A percentile compares a stretch with the other conserved stretches of the same genome.
Evolutionary conservation across 1,140 invertebrate species (phyloP).

Genomic region (Adelges cooleyi): DNA sequence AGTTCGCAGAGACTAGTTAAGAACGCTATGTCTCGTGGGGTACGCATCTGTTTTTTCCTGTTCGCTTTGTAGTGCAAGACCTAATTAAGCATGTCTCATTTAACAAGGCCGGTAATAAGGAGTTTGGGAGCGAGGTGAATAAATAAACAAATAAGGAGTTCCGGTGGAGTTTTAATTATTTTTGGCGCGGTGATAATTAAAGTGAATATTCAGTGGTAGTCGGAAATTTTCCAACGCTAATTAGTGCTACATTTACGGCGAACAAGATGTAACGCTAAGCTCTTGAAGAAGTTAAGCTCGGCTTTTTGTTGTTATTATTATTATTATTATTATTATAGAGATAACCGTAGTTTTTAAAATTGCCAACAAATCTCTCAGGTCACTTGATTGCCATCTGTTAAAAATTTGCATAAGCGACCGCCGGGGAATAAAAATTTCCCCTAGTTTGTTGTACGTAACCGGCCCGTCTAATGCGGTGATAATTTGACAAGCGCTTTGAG

Average conservation of each 20-base stretch:
- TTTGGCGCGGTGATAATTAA: slow-evolving; percentile 3
- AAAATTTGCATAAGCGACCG: too few relatives aligned
- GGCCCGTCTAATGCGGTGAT: too few relatives aligned
- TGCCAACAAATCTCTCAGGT: background rate
- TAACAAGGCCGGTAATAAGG: background rate
- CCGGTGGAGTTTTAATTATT: background rate
- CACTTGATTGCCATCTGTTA: background rate
- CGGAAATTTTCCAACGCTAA: slow-evolving; percentile 4
- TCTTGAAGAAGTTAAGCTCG: slow-evolving; percentile 8
- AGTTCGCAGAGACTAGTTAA: too few relatives aligned
- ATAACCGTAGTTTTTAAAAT: too few relatives aligned
- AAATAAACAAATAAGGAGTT: background rate
- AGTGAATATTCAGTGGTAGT: background rate
- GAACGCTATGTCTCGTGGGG: too few relatives aligned
- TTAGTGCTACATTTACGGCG: background rate
- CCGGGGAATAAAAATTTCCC: too few relatives aligned
- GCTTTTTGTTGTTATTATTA: background rate
- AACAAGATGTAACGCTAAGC: slow-evolving; percentile 5
- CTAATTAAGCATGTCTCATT: slow-evolving; percentile 6
- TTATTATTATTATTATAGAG: slow-evolving; percentile 20
- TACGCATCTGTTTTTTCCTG: background rate
- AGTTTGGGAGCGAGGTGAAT: background rate
- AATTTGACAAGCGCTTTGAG: too few relatives aligned
- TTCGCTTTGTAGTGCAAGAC: background rate
- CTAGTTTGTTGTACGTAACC: too few relatives aligned